phyloP scores from a whole-genome alignment of 2,888 invertebrate genomes.

The Aromia moschata region DNA sequence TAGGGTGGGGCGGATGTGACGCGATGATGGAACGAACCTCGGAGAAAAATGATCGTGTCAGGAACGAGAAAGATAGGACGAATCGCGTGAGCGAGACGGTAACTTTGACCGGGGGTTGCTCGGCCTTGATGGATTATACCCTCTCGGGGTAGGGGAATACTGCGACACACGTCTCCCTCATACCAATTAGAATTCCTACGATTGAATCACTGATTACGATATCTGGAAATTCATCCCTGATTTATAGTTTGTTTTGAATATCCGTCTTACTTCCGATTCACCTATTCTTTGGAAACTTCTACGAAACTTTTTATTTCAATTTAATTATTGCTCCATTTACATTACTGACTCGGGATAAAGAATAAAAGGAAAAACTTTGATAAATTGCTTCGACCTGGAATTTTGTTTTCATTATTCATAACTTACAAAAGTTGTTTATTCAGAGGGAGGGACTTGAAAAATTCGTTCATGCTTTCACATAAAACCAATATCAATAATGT shows the following conservation, averaged over 20 bases:
- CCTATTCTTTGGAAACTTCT: constrained; percentile 29
- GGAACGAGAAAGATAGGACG: constrained; percentile 55
- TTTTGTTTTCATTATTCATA: constrained; percentile 56
- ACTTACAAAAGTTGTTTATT: constrained; percentile 52
- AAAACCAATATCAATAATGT: constrained; percentile 60
- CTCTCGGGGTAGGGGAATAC: constrained; percentile 59
- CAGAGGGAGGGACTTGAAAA: constrained; percentile 57
- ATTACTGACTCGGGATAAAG: constrained; percentile 23
- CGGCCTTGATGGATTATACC: constrained; percentile 65
- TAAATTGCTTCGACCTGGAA: constrained; percentile 52
- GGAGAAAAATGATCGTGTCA: constrained; percentile 78
- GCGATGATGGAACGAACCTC: constrained; percentile 78
- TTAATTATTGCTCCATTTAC: constrained; percentile 34
- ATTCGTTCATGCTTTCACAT: constrained; percentile 59
- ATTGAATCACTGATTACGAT: constrained; percentile 60
- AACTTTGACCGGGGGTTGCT: constrained; percentile 68
- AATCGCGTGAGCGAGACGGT: constrained; percentile 66
- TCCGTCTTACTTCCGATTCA: constrained; percentile 34
- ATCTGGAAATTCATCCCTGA: constrained; percentile 38
- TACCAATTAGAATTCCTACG: constrained; percentile 62
- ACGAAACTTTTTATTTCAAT: constrained; percentile 34
- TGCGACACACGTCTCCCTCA: constrained; percentile 59
- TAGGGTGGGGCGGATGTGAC: constrained; percentile 73
- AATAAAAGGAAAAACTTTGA: constrained; percentile 34
- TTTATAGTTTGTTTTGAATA: constrained; percentile 39